phyloP scores from a whole-genome alignment of 2,888 invertebrate species.

The Drosophila bunnanda region DNA sequence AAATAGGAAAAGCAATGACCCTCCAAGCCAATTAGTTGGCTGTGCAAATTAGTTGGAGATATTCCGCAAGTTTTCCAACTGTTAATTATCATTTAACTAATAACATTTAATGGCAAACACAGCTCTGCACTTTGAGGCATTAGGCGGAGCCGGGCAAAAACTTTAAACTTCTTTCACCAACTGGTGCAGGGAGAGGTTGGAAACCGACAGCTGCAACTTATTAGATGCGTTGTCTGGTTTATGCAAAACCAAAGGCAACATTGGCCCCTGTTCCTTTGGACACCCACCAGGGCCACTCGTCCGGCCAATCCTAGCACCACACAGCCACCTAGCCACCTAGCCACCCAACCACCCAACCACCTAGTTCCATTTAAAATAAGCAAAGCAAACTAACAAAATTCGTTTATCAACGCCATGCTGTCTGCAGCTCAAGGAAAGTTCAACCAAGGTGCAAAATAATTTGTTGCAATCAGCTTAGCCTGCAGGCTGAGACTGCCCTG shows the following conservation, averaged over 20 bases:
- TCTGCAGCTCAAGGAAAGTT: constrained; percentile 71
- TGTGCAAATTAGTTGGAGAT: constrained; percentile 68
- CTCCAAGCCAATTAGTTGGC: constrained; percentile 66
- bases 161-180: constrained; percentile 37
- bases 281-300: constrained; percentile 1
- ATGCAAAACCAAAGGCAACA: constrained; percentile 76
- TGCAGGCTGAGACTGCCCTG: constrained; percentile 54
- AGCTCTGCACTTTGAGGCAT: constrained; percentile 67
- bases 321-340: constrained; percentile 7
- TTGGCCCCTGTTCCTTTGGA: constrained; percentile 41
- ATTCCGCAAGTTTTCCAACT: constrained; percentile 58
- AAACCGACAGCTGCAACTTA: constrained; percentile 74
- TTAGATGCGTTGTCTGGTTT: constrained; percentile 61
- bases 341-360: constrained; percentile 27
- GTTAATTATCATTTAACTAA: constrained; percentile 68
- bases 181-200: constrained; percentile 30
- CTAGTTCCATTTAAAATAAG: constrained; percentile 69
- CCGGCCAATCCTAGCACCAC: constrained; percentile 13
- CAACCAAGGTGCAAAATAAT: constrained; percentile 79
- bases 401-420: constrained; percentile 78
- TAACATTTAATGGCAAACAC: constrained; percentile 74
- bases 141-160: constrained; percentile 41
- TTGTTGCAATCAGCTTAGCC: constrained; percentile 80
- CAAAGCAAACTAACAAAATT: constrained; percentile 79
- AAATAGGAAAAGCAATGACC: constrained; percentile 61